These are phyloP conservation scores for Picathartes gymnocephalus DNA, from an alignment of 2,113 vertebrate species.

Conservation along the genomic window DNA sequence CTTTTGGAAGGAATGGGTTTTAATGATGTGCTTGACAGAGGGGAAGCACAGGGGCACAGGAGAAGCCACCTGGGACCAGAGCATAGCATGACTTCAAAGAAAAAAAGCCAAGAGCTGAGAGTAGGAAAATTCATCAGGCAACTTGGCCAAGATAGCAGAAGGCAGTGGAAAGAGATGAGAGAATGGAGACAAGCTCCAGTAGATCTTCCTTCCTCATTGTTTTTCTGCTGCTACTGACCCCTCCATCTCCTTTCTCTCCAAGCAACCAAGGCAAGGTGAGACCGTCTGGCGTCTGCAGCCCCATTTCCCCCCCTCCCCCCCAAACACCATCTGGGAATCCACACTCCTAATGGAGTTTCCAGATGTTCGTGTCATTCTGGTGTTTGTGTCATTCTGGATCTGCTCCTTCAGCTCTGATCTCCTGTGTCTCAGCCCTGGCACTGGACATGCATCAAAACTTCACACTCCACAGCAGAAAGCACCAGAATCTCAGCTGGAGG, in stretches of 20 bases:
- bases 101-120: conserved; percentile 11
- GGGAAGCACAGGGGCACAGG: conserved; percentile 17
- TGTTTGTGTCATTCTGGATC: conserved; percentile 7
- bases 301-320: not conserved
- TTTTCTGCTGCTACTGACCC: conserved; percentile 20
- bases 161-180: conserved; percentile 22
- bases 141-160: not conserved
- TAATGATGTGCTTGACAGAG: conserved; percentile 40
- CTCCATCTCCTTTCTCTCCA: not conserved
- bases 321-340: conserved; percentile 35
- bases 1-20: conserved; percentile 26
- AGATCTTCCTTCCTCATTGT: conserved; percentile 42
- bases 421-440: not conserved
- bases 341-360: conserved; percentile 21
- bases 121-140: conserved; percentile 56
- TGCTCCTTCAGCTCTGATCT: not conserved
- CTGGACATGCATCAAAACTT: not conserved
- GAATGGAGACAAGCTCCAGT: conserved; percentile 22
- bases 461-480: not conserved
- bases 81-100: conserved; percentile 11
- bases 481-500: not conserved
- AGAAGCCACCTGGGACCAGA: conserved; percentile 29
- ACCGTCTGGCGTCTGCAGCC: conserved; percentile 24
- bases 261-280: conserved; percentile 35
- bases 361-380: conserved; percentile 33